These are phyloP conservation scores for Neoarius graeffei DNA, from an alignment of 2,113 vertebrate genomes.

Conservation along the genomic window DNA sequence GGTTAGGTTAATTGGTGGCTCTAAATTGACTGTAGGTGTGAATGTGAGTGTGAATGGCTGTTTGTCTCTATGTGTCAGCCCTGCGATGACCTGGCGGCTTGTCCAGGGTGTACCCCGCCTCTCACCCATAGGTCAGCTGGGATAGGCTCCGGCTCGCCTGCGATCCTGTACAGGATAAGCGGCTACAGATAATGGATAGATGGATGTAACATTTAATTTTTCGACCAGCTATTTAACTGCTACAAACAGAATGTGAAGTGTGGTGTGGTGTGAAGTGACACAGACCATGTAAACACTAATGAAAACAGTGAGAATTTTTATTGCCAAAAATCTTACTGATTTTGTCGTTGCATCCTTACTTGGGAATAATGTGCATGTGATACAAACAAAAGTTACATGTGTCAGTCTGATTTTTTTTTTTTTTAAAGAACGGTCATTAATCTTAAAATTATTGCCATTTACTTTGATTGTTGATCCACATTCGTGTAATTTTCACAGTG, in stretches of 20 bases:
- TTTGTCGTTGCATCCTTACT: not conserved
- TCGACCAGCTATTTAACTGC: not conserved
- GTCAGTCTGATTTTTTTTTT: not conserved
- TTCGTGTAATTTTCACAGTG: not conserved
- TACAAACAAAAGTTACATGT: not conserved
- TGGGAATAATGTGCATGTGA: not conserved
- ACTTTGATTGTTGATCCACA: not conserved
- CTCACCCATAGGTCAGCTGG: too few relatives aligned
- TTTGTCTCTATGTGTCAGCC: too few relatives aligned
- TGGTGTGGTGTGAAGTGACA: not conserved
- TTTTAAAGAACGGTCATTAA: not conserved
- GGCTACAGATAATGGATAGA: too few relatives aligned
- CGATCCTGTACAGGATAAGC: too few relatives aligned
- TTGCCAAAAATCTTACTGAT: not conserved
- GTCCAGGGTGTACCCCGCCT: too few relatives aligned
- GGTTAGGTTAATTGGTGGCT: too few relatives aligned
- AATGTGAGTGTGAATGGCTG: too few relatives aligned
- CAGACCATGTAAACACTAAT: not conserved
- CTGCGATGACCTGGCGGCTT: too few relatives aligned
- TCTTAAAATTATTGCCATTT: not conserved
- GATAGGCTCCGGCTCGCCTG: too few relatives aligned
- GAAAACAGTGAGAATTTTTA: not conserved
- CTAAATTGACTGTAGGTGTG: too few relatives aligned
- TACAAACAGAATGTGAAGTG: not conserved
- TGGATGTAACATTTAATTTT: not conserved